These are phyloP conservation scores for Drosophila triauraria DNA, from an alignment of 1,140 invertebrate genomes.

Conservation along the genomic window DNA sequence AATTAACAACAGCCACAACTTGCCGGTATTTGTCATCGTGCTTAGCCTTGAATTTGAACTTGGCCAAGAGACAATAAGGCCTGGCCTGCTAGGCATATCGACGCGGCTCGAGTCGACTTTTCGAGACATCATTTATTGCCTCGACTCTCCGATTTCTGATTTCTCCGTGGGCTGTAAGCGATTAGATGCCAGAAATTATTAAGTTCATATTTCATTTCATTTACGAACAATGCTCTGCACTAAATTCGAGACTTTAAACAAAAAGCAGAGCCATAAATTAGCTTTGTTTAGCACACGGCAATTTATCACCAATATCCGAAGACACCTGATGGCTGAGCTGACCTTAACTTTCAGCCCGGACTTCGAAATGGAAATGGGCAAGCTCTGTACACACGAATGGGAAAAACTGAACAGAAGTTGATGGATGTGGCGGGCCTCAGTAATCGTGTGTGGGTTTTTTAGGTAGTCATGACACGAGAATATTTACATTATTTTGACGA, in stretches of 20 bases:
- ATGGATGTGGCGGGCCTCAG: slow-evolving; percentile 28
- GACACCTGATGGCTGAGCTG: slow-evolving; percentile 26
- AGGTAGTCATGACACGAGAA: not conserved
- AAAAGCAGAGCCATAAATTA: slow-evolving; percentile 57
- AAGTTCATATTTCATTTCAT: slow-evolving; percentile 53
- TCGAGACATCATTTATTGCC: slow-evolving; percentile 50
- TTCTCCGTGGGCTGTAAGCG: slow-evolving; percentile 59
- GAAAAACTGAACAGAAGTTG: slow-evolving; percentile 28
- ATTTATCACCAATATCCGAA: slow-evolving; percentile 59
- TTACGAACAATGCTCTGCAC: slow-evolving; percentile 43
- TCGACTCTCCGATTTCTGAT: slow-evolving; percentile 2
- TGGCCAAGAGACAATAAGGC: slow-evolving; percentile 66
- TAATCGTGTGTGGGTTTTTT: slow-evolving; percentile 1
- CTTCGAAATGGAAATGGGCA: slow-evolving; percentile 24
- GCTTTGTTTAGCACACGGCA: slow-evolving; percentile 33
- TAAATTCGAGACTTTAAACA: slow-evolving; percentile 33
- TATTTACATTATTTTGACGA: slow-evolving; percentile 1
- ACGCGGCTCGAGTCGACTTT: slow-evolving; percentile 12
- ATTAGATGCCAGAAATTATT: slow-evolving; percentile 41
- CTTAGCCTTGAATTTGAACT: slow-evolving; percentile 82
- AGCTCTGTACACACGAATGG: slow-evolving; percentile 10
- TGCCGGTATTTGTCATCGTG: slow-evolving; percentile 49
- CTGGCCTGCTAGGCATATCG: slow-evolving; percentile 44
- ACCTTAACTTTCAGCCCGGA: slow-evolving; percentile 37
- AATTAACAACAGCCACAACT: slow-evolving; percentile 30